These are phyloP conservation scores for Thryonomys swinderianus DNA, from an alignment of 2,113 vertebrate species.

Conservation along the genomic window DNA sequence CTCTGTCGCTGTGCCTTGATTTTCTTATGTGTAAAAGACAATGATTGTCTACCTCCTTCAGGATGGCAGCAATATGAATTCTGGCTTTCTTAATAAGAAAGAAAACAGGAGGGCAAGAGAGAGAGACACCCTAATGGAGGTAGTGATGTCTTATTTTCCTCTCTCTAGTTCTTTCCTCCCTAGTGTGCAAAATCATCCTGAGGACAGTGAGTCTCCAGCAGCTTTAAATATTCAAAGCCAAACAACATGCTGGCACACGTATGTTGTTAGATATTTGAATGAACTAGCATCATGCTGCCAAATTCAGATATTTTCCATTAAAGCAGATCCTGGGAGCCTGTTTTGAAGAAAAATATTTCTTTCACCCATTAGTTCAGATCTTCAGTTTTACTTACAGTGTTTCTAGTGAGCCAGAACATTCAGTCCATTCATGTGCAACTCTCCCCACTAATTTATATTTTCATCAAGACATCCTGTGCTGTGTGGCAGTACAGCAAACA, in stretches of 20 bases:
- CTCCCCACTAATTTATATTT: background rate
- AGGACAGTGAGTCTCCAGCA: background rate
- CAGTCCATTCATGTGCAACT: background rate
- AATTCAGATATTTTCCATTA: background rate
- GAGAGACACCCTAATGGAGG: background rate
- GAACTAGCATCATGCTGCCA: background rate
- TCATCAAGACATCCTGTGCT: background rate
- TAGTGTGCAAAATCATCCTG: background rate
- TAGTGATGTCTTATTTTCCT: background rate
- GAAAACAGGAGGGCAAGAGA: too few relatives aligned
- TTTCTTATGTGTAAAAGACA: conserved; percentile 15
- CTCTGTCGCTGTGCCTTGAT: background rate
- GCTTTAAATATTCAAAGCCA: background rate
- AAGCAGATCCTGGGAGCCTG: accelerated
- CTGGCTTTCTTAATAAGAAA: background rate
- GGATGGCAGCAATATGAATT: background rate
- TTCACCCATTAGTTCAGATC: background rate
- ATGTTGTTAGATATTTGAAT: background rate
- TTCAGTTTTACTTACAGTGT: background rate
- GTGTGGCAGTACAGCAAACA: background rate
- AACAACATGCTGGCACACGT: background rate
- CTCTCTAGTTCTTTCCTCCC: background rate
- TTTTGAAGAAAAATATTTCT: background rate
- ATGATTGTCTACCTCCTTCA: background rate
- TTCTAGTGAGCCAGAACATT: background rate